Evolutionary conservation across 2,888 invertebrate species (phyloP), one percentile per base, ranked within the genome.

Genomic region (Eupeodes latifasciatus): DNA sequence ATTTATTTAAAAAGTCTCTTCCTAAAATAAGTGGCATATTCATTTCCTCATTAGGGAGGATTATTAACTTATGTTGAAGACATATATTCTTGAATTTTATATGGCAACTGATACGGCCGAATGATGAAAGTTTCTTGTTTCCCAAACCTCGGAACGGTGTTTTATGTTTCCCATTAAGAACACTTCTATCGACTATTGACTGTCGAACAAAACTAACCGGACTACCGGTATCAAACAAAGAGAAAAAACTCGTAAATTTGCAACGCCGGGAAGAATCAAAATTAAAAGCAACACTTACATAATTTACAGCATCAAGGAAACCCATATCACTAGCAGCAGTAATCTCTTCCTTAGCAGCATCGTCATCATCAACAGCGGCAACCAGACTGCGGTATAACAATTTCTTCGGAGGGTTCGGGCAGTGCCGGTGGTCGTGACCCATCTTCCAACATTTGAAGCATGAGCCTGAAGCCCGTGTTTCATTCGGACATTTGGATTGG

Each of bases 221-320:
- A 53, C 62, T 64, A 75, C 40, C 64, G 19, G 75, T 75, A 53
- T 75, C 64, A 55, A 75, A 64, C 19, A 75, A 40, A 64, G 55
- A 76, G 44, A 51, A 64, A 16, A 76, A 64, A 76, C 19, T 76
- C 53, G 64, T 76, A 61, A 16, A 76, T 27, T 76, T 61, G 75
- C 64, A 64, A 44, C 64, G 27, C 27, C 27, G 27, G 51, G 10
- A 12, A 14, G 64, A 64, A 16, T 44, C 51, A 55, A 64, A 36
- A 76, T 19, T 64, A 53, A 76, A 34, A 76, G 53, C 64, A 76
- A 76, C 64, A 64, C 62, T 64, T 74, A 62, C n/a, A 49, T 62
- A 51, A 74, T 51, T 61, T 34, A 36, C 69, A 36, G 69, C 69
- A 16, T 55, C 69, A 19, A 53, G 34, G n/a, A 69, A 1, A 53